Evolutionary conservation across 2,888 invertebrate species (phyloP), one percentile per base, ranked within the genome.

Genomic region (Cacoxenus indagator): DNA sequence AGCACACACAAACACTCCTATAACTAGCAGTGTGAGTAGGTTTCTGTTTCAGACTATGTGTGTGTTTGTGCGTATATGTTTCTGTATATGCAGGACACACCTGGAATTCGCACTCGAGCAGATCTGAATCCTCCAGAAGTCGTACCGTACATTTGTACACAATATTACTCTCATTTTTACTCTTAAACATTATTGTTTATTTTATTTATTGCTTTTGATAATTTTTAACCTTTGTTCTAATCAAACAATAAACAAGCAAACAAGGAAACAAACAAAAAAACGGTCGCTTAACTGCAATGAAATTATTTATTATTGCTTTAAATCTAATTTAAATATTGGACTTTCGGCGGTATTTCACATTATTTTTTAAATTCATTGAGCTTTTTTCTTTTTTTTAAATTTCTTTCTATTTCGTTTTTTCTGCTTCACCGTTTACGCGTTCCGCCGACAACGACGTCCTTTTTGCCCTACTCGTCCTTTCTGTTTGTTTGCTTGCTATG

Each of bases 81-180:
- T 43, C 14, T 2, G n/a, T 43, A n/a, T n/a, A n/a, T 22, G 19
- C 14, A 9, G 29, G 66, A 73, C 82, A 88, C 88, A 94, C 94
- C 92, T 95, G 96, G 91, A 96, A 96, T 91, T 96, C 96, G 88
- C 95, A 96, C 90, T 96, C 95, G 86, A 96, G 90, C 85, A 96
- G 93, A 90, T 96, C 96, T 77, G 94, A 93, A 90, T 96, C 96
- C 89, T 96, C 96, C 84, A 96, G 90, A 76, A 96, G 91, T 84
- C 96, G 92, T 82, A 97, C 94, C 81, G 96, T 96, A 88, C 95
- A 95, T 91, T 94, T 95, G 90, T 93, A 93, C 89, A 93, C 92
- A 89, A 93, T 91, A 88, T 91, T 91, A 84, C 91, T 90, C 90
- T 94, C 94, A 89, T 92, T 93, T 89, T 93, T 93, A 86, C 83